A percentile compares a stretch with the other conserved stretches of the same genome.
These are phyloP conservation scores for Metridium senile DNA, from an alignment of 92 coral and sea anemone species.

Conservation along the genomic window DNA sequence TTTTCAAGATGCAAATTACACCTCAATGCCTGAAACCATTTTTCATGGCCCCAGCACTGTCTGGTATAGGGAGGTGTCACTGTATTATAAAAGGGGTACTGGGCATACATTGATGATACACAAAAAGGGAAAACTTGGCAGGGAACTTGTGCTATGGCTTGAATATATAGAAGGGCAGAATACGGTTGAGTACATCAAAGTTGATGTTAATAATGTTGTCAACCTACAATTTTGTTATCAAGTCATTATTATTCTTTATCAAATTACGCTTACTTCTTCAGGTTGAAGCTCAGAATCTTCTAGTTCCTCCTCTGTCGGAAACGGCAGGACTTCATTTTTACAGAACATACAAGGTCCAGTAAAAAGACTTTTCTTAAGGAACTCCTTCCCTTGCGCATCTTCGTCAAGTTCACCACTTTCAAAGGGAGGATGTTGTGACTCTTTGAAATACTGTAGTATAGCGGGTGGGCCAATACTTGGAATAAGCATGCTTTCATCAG, in stretches of 20 bases:
- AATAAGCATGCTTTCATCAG: constrained; percentile 65
- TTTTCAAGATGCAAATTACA: no score
- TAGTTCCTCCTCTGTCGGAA: constrained; percentile 79
- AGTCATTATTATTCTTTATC: no score
- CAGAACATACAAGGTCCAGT: constrained; percentile 93
- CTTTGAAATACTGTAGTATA: constrained; percentile 93
- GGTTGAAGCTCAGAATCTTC: constrained; percentile 61
- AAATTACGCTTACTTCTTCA: constrained; percentile 33
- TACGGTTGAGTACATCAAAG: no score
- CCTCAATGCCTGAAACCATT: no score
- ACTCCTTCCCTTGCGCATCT: constrained; percentile 41
- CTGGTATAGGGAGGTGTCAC: no score
- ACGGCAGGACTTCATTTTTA: constrained; percentile 79
- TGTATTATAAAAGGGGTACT: no score
- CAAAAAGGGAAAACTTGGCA: no score
- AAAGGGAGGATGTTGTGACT: constrained; percentile 90
- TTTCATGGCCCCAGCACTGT: no score
- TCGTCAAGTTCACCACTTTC: constrained; percentile 55
- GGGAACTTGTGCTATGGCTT: no score
- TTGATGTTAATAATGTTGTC: constrained; percentile 2
- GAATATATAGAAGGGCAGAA: no score
- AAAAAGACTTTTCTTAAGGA: constrained; percentile 58
- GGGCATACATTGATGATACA: no score
- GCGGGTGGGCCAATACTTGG: constrained; percentile 99
- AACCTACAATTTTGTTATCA: no score